Conservation (phyloP, 2,113 vertebrate genomes). For the Pangasianodon gigas region DNA sequence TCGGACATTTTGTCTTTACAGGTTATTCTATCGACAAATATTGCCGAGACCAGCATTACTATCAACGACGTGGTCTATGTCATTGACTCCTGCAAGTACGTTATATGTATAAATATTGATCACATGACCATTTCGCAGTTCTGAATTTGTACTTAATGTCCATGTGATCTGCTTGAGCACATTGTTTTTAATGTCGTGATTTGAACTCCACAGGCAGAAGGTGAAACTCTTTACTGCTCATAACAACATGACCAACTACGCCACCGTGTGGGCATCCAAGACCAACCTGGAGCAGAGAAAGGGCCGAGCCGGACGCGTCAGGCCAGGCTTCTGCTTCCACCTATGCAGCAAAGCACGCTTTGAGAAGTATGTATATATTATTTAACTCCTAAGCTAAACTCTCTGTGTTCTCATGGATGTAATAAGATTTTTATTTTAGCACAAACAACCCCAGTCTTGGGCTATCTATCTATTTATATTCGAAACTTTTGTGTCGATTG, state of each 20-base stretch:
- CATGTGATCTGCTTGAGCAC: neutral
- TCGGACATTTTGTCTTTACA: constrained; percentile 56
- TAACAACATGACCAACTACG: constrained; percentile 99
- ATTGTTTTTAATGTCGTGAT: neutral
- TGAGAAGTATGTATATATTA: constrained; percentile 69
- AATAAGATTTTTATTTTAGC: no score
- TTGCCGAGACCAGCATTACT: constrained; percentile 95
- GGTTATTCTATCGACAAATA: constrained; percentile 97
- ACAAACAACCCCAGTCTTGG: no score
- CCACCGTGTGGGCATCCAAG: constrained; percentile 96
- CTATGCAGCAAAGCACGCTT: constrained; percentile 91
- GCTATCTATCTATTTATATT: no score
- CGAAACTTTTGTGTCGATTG: neutral
- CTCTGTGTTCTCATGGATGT: neutral
- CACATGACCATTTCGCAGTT: neutral
- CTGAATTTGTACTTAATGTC: neutral
- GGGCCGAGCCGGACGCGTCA: constrained; percentile 86
- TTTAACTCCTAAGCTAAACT: neutral
- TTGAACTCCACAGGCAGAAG: constrained; percentile 80
- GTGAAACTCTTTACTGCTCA: constrained; percentile 96
- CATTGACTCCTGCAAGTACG: constrained; percentile 98
- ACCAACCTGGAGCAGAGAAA: constrained; percentile 96
- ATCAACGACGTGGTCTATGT: constrained; percentile 98
- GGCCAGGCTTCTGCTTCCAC: constrained; percentile 91
- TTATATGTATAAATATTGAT: constrained; percentile 45